Percentiles rank a stretch among this genome's conserved stretches.
These are phyloP conservation scores for Elaphurus davidianus DNA, from an alignment of 2,113 vertebrate genomes.

Conservation along the genomic window DNA sequence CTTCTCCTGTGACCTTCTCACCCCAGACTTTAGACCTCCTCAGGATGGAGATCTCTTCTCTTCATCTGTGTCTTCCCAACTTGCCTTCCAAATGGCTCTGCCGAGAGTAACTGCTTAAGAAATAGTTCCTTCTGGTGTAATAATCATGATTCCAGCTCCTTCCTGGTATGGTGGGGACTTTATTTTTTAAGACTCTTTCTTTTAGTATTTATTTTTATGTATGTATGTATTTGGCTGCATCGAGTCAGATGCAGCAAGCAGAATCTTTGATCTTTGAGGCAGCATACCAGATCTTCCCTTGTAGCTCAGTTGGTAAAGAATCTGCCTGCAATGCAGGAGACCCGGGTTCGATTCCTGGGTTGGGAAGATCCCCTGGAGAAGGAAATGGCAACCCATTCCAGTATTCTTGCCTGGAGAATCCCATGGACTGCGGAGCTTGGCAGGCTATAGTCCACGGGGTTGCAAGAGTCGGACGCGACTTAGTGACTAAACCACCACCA, in stretches of 20 bases:
- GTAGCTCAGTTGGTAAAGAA: too few species aligned
- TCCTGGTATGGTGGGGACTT: not conserved
- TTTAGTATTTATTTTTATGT: not conserved
- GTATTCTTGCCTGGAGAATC: too few species aligned
- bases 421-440: too few species aligned
- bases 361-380: too few species aligned
- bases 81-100: not conserved
- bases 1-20: not conserved
- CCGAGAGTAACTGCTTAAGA: not conserved
- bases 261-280: not conserved
- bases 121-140: not conserved
- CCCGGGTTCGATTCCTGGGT: too few species aligned
- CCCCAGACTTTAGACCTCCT: fast-evolving
- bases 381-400: too few species aligned
- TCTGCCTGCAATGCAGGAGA: too few species aligned
- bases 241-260: not conserved
- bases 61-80: not conserved
- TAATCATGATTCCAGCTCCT: not conserved
- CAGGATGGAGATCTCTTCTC: too few species aligned
- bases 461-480: too few species aligned
- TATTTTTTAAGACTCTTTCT: not conserved
- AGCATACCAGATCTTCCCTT: too few species aligned
- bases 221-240: not conserved
- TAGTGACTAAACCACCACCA: too few species aligned
- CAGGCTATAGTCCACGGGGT: too few species aligned